Base-by-base conservation (phyloP, 1,140 invertebrate species). In the Popillia japonica region DNA sequence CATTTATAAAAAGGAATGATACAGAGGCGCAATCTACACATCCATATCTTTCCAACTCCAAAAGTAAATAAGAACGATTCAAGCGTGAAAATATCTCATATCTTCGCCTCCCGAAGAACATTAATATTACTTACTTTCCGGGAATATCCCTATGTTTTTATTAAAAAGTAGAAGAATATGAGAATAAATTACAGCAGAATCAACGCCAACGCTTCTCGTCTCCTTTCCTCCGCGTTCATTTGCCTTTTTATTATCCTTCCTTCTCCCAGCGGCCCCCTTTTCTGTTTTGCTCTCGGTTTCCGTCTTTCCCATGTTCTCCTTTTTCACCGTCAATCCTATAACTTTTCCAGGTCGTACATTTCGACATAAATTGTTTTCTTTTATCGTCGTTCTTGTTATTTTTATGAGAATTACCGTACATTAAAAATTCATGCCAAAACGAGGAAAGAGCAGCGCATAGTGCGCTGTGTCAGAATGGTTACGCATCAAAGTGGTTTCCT, bases 1-100 rank as follows among this genome's bases (percentile, higher is more conserved):
- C 48, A 55, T 55, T 55, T 55, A n/a, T 55, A 55, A 55, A 55
- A 55, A 55, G 27, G 27, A 55, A 17, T 55, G n/a, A 55, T 55
- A 55, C 48, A 17, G 11, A 17, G 17, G 17, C n/a, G 48, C 14
- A 17, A 55, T 55, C 48, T n/a, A 17, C 14, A 55, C 17, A 55
- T 55, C 48, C 14, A 34, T 34, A 34, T 34, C 27, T 17, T 55
- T 14, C 48, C 48, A n/a, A n/a, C 48, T 55, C 48, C 14, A 17
- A 55, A 55, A 55, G 48, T 55, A 55, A 55, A 55, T 55, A n/a
- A 55, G 48, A 55, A 20, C 48, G 48, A 55, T 17, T 55, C 48
- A 55, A 55, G 14, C 48, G 48, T 55, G 48, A 55, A 55, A 17
- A 55, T 55, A 55, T 55, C 17, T 55, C 48, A 55, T 55, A 55